Base-by-base conservation (phyloP, 2,797 vertebrate species). In the Sciurus vulgaris region DNA sequence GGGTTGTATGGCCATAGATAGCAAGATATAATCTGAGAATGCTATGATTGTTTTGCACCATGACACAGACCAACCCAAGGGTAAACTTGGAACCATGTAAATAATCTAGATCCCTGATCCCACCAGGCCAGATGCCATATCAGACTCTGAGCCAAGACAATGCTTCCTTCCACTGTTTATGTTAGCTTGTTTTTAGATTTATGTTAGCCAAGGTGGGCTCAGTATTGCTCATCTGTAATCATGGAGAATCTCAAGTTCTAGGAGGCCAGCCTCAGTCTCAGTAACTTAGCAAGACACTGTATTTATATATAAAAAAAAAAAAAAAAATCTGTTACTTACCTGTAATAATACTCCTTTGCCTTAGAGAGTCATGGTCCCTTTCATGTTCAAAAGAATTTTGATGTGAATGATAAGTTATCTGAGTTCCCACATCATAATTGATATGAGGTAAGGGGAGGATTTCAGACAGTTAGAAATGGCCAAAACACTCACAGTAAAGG, bases 21-120 rank as follows among this genome's bases (percentile, higher is more conserved):
- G 5, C 20, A 77, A 65, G 30, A 88, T 12, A 7, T 41, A 82
- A 70, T 83, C 49, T 88, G 28, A 97, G 96, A 88, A 86, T 14
- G 35, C 18, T 76, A 7, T 44, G 44, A 35, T 59, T 56, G 51
- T 24, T 76, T 77, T 82, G 41, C 20, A 70, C 26, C n/a, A 38
- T 24, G 33, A 95, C 1, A 5, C 49, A 90, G 20, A 30, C 15
- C 35, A 84, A 0, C 72, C n/a, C 30, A 65, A 63, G 51, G 28
- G 49, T 14, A 51, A 82, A 38, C n/a, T 11, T 17, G 7, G 15
- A 73, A 20, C 49, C 54, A 51, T 20, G 65, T 14, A 47, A 94
- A 88, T 20, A 69, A 95, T 35, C 70, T 77, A 89, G 41, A 86
- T 28, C 28, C 51, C 82, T 65, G 54, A 65, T 51, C 33, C 59